Conservation (phyloP, 1,140 invertebrate genomes). For the Scaptomyza montana region DNA sequence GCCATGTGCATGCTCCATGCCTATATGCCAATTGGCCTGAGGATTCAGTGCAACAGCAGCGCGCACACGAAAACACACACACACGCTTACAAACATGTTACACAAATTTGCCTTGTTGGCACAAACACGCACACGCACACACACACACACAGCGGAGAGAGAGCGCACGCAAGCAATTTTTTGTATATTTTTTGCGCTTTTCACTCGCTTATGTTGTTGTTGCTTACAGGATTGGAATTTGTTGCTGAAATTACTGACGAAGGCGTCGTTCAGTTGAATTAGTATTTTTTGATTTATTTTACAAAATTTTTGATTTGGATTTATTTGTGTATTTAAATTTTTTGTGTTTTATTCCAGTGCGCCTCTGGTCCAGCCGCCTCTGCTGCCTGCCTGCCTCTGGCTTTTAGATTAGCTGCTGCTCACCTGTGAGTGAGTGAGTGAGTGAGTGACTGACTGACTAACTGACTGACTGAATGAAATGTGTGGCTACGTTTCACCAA, state of each 20-base stretch:
- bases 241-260: constrained; percentile 60
- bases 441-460: constrained; percentile 31
- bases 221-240: constrained; percentile 53
- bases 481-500: constrained; percentile 50
- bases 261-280: constrained; percentile 43
- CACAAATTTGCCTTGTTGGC: constrained; percentile 59
- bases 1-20: constrained; percentile 40
- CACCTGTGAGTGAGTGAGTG: constrained; percentile 57
- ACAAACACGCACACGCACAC: constrained; percentile 19
- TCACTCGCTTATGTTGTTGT: constrained; percentile 28
- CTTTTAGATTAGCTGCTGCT: constrained; percentile 54
- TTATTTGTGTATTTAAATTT: neutral
- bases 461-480: constrained; percentile 26
- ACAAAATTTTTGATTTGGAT: neutral
- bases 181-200: constrained; percentile 38
- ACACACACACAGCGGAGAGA: constrained; percentile 7
- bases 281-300: constrained; percentile 8
- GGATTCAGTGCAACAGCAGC: constrained; percentile 29
- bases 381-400: constrained; percentile 46
- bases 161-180: constrained; percentile 51
- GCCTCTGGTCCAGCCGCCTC: constrained; percentile 53
- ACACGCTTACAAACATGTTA: constrained; percentile 36
- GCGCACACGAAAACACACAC: constrained; percentile 5
- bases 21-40: constrained; percentile 33
- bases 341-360: constrained; percentile 24